Evolutionary conservation across 2,797 vertebrate genomes (phyloP), one percentile per base, ranked within the genome.

Genomic region (Simalia tracyae): DNA sequence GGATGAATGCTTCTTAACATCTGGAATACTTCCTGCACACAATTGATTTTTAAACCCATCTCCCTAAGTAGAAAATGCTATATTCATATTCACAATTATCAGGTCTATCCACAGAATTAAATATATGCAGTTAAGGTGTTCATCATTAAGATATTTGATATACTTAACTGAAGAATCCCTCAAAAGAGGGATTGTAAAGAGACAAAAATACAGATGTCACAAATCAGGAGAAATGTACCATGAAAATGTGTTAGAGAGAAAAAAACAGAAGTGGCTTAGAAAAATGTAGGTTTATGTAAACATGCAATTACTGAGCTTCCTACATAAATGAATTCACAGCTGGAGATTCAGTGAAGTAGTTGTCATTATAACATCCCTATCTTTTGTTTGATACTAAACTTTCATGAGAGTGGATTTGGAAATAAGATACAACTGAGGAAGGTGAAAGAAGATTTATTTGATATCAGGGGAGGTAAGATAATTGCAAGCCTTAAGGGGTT

Each of bases 321-420:
- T 5, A 31, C 2, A 3, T 81, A 87, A 92, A 88, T 86, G 56
- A 88, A 15, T 87, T 59, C 63, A 5, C 0, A 89, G 94, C 81
- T 92, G 93, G 56, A 0, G 0, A 36, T 0, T 14, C 26, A 89
- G 89, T 0, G 36, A 68, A 91, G 54, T 15, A 26, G 31, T 84
- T 90, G 87, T n/a, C 15, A 88, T 84, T 60, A 88, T 19, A 68
- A 31, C 66, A 56, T 72, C 81, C 36, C 42, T 31, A 54, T 36
- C 7, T 89, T 91, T 57, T 86, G 60, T 88, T 90, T 66, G 42
- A 90, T 90, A 72, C 7, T 63, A 31, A 85, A 68, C 54, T 88
- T 59, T 9, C 72, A 46, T 72, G 15, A n/a, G 17, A 54, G 19
- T 81, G 57, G n/a, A 86, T 42, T 89, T 19, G n/a, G 50, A 91